phyloP scores from a whole-genome alignment of 2,113 vertebrate species.

The Gorsachius goisagi region DNA sequence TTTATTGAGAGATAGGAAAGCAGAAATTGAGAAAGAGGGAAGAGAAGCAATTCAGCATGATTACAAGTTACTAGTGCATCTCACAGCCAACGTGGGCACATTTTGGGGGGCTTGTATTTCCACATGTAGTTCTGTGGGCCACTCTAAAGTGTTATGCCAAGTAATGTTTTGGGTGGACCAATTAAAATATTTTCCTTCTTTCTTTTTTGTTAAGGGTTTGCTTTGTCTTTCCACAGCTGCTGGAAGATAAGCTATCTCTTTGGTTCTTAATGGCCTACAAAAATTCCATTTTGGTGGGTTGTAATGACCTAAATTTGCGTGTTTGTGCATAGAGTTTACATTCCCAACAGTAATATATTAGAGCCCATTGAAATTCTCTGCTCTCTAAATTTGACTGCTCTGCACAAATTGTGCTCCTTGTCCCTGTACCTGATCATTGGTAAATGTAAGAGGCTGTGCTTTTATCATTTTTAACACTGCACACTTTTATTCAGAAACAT shows the following conservation, averaged over 20 bases:
- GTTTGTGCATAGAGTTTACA: neutral
- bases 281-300: neutral
- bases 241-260: neutral
- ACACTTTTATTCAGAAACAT: neutral
- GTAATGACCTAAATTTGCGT: neutral
- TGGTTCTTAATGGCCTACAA: neutral
- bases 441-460: neutral
- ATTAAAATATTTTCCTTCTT: neutral
- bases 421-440: neutral
- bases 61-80: neutral
- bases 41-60: constrained; percentile 9
- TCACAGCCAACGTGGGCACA: neutral
- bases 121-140: neutral
- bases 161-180: neutral
- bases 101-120: neutral
- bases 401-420: neutral
- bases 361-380: neutral
- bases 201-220: neutral
- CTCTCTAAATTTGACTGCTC: neutral
- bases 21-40: constrained; percentile 20
- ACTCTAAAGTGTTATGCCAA: neutral
- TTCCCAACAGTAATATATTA: neutral
- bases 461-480: neutral
- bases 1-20: constrained; percentile 34
- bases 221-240: neutral